Conservation (phyloP, 2,888 invertebrate genomes). For the Falcaria lacertinaria region DNA sequence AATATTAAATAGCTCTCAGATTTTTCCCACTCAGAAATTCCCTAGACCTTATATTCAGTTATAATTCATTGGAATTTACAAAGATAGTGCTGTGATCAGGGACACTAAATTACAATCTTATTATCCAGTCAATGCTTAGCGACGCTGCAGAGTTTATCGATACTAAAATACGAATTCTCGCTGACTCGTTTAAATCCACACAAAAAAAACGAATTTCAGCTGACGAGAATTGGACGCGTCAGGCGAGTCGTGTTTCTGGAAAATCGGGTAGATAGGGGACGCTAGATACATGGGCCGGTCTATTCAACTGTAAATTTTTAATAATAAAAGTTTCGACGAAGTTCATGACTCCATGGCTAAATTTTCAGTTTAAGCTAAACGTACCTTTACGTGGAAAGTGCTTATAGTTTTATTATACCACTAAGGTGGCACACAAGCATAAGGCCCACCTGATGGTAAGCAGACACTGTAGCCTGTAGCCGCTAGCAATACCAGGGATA, state of each 20-base stretch:
- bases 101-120: conserved; percentile 15
- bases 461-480: no score
- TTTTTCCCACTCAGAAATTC: not conserved
- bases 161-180: not conserved
- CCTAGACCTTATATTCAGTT: conserved; percentile 13
- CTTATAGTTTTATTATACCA: no score
- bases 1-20: not conserved
- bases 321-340: not conserved
- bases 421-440: no score
- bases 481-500: no score
- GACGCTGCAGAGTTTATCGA: not conserved
- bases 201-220: not conserved
- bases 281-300: not conserved
- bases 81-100: conserved; percentile 15
- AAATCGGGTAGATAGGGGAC: not conserved
- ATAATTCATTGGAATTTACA: conserved; percentile 22
- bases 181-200: no score
- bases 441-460: no score
- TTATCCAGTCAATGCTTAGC: not conserved
- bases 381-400: no score
- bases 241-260: not conserved
- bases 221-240: not conserved
- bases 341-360: not conserved
- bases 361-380: no score
- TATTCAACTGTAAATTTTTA: not conserved